These are phyloP conservation scores for Schizothorax lantsangensis DNA, from an alignment of 2,797 vertebrate species.

Conservation along the genomic window DNA sequence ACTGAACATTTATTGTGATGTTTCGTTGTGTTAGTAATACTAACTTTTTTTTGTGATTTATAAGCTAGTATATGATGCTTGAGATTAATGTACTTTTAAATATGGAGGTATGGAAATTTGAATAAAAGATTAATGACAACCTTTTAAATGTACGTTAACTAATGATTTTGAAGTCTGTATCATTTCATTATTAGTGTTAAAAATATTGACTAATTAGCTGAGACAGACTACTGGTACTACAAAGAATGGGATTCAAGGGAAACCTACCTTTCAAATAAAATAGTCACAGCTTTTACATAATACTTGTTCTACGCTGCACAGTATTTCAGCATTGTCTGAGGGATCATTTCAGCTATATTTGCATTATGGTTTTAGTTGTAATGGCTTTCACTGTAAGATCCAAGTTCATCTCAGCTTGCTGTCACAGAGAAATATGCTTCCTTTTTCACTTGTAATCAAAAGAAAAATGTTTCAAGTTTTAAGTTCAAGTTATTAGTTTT, in stretches of 20 bases:
- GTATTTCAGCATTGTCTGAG: background rate
- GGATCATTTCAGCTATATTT: background rate
- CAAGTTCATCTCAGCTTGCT: background rate
- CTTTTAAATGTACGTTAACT: background rate
- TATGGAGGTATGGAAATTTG: background rate
- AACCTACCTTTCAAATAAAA: background rate
- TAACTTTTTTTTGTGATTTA: background rate
- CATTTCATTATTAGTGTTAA: background rate
- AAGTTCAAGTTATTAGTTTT: too few species aligned
- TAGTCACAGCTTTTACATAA: background rate
- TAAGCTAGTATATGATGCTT: background rate
- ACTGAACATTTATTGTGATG: constrained; percentile 8
- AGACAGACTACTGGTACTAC: background rate
- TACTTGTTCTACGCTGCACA: background rate
- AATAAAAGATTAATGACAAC: background rate
- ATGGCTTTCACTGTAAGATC: background rate
- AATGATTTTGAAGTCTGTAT: background rate
- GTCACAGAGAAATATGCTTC: background rate
- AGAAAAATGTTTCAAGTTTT: too few species aligned
- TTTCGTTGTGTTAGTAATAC: background rate
- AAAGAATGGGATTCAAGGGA: background rate
- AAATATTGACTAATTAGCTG: background rate
- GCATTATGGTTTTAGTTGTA: background rate
- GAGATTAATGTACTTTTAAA: background rate
- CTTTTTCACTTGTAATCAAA: background rate